Evolutionary conservation across 2,113 vertebrate species (phyloP).

Genomic region (human (Homo sapiens)): DNA sequence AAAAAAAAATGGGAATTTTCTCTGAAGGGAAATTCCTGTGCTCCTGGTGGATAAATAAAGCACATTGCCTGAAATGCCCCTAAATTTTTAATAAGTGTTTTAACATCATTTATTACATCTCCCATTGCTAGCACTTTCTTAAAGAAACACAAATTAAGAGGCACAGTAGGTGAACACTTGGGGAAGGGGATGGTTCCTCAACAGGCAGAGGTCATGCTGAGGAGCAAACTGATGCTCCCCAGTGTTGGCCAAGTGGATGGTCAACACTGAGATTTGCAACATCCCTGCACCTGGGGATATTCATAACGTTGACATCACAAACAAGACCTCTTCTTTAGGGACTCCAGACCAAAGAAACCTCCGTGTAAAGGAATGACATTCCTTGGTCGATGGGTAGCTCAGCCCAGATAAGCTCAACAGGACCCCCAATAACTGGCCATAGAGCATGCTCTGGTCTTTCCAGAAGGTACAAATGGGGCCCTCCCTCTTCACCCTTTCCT

Average conservation of each 20-base stretch:
- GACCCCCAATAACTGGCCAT: accelerated
- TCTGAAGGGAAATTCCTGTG: constrained; percentile 70
- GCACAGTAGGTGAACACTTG: too few species aligned
- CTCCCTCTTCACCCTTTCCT: neutral
- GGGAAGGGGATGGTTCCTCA: too few species aligned
- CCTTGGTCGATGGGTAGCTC: neutral
- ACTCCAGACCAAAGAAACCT: neutral
- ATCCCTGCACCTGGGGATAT: neutral
- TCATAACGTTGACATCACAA: accelerated
- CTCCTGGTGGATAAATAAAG: constrained; percentile 1
- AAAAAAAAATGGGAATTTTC: constrained; percentile 73
- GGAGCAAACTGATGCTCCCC: accelerated
- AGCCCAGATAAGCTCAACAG: neutral
- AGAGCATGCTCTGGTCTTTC: neutral
- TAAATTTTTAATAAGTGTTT: constrained; percentile 57
- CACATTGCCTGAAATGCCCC: constrained; percentile 62
- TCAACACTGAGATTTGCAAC: accelerated
- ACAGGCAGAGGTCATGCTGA: accelerated
- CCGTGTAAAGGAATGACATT: accelerated
- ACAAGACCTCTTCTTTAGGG: neutral
- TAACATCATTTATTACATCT: neutral
- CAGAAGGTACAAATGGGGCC: neutral
- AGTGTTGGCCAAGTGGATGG: accelerated
- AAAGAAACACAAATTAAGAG: neutral
- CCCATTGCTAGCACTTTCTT: neutral